These are phyloP conservation scores for Heliconius ismenius DNA, from an alignment of 2,888 invertebrate genomes.

Conservation along the genomic window DNA sequence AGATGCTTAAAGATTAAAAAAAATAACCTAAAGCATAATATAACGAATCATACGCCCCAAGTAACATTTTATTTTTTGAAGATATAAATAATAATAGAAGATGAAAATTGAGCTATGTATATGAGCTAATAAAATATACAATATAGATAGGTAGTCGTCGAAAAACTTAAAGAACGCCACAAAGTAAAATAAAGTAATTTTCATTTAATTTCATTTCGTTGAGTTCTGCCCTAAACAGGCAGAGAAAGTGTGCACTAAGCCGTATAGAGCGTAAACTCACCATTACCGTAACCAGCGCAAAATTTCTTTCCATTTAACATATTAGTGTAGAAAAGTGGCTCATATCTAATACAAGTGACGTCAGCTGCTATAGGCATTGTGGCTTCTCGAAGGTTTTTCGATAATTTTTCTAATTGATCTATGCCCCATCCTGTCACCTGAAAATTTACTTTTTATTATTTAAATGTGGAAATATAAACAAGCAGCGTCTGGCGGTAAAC, in stretches of 20 bases:
- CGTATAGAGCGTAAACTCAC: constrained; percentile 1
- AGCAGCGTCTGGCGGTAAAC: background rate
- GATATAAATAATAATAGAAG: too few species aligned
- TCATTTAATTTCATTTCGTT: too few species aligned
- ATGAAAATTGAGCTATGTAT: too few species aligned
- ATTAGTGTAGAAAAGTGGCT: constrained; percentile 34
- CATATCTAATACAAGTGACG: constrained; percentile 21
- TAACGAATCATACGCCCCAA: too few species aligned
- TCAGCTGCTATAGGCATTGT: constrained; percentile 21
- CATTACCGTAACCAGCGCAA: constrained; percentile 26
- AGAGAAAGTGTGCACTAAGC: background rate
- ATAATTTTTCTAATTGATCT: constrained; percentile 21
- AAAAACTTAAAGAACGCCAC: too few species aligned
- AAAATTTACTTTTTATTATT: background rate
- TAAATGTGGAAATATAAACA: background rate
- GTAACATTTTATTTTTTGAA: too few species aligned
- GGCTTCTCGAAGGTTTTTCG: constrained; percentile 22
- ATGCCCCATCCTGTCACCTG: constrained; percentile 31
- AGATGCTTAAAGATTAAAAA: too few species aligned
- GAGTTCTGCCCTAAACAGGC: too few species aligned
- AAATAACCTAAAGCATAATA: too few species aligned
- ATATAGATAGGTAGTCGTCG: too few species aligned
- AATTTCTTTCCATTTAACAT: constrained; percentile 27
- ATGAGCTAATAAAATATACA: too few species aligned
- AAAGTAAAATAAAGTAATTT: too few species aligned